Evolutionary conservation across 2,797 vertebrate genomes (phyloP).

Genomic region (Tokudaia muenninki): DNA sequence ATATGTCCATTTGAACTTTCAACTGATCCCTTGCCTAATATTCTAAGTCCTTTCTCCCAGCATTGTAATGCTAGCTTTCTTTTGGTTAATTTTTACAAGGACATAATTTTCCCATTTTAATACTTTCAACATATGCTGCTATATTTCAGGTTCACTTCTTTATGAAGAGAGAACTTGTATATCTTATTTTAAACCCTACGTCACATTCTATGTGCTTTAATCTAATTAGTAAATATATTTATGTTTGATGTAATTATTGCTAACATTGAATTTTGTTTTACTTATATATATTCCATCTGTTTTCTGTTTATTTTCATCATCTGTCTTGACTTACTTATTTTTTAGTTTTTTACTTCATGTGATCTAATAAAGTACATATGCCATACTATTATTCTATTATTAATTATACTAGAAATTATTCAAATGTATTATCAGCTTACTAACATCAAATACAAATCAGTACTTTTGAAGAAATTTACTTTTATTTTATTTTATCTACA

Average conservation of each 20-base stretch:
- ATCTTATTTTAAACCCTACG: neutral
- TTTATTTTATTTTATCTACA: neutral
- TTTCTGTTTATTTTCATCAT: neutral
- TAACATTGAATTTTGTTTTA: conserved; percentile 5
- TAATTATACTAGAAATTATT: neutral
- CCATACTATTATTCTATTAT: conserved; percentile 15
- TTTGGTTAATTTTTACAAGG: neutral
- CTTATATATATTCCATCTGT: neutral
- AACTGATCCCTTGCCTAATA: neutral
- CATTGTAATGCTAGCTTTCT: neutral
- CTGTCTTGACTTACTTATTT: neutral
- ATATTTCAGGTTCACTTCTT: neutral
- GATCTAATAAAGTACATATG: neutral
- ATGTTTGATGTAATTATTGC: neutral
- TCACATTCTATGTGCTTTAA: neutral
- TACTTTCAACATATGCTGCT: neutral
- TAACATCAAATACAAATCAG: neutral
- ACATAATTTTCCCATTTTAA: neutral
- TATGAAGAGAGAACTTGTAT: neutral
- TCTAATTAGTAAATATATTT: conserved; percentile 20
- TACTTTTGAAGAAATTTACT: neutral
- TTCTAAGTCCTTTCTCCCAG: neutral
- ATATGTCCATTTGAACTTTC: neutral
- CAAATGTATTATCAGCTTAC: neutral
- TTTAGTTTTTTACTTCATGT: neutral